Base-by-base conservation (phyloP, 2,888 invertebrate species). In the Antheraea yamamai region DNA sequence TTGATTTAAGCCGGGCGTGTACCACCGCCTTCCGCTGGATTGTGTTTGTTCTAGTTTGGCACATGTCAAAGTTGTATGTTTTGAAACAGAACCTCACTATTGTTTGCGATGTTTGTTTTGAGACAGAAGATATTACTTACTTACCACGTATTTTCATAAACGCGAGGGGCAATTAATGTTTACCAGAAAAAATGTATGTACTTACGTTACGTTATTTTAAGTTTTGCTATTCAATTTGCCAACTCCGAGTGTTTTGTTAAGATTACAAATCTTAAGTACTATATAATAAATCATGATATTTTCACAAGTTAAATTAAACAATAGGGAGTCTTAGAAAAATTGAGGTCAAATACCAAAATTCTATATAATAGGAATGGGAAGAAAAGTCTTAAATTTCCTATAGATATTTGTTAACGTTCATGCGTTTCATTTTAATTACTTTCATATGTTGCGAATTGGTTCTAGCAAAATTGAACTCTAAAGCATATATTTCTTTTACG, bases 51-150 rank as follows among this genome's bases (percentile, higher is more conserved):
- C 93, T 92, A 90, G 92, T 94, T 95, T 94, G 94, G 93, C 93
- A 94, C 92, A 93, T 94, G 93, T 94, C 94, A 94, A 94, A 94
- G 90, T 93, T 93, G 93, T 93, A 91, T 92, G 91, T 93, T 94
- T 92, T 92, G 93, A 93, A 94, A 93, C 92, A 89, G 90, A 91
- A 88, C 88, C 88, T 84, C 85, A 78, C 79, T 87, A 88, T 90
- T 92, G 91, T 92, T 91, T 90, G 89, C 87, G 79, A 85, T 92
- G 90, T 92, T 91, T 91, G 90, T 92, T 90, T 88, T 84, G 83
- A 87, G 86, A 88, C 87, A 85, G 85, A 85, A 88, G 87, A 87
- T 91, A 91, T 89, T 88, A 91, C 84, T 85, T 89, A 84, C 84
- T 86, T 66, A 16, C 30, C 26, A 61, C 51, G 39, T 68, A 51